Evolutionary conservation across 1,140 invertebrate species (phyloP).

Genomic region (Lycorma delicatula): DNA sequence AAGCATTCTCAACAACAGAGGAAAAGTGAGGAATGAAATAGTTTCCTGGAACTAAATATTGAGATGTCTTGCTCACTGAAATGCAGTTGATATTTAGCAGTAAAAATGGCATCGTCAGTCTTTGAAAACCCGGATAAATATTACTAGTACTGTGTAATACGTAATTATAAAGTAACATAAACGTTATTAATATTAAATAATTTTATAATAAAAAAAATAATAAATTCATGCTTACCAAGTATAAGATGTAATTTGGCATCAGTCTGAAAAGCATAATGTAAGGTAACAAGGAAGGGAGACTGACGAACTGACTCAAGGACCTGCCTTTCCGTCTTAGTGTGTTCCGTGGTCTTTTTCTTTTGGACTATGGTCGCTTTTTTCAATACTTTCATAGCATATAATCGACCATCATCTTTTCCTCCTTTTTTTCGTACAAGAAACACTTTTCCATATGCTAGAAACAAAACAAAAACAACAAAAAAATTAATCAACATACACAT

Average conservation of each 20-base stretch:
- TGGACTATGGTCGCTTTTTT: slow-evolving; percentile 84
- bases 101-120: too few relatives aligned
- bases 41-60: too few relatives aligned
- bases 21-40: too few relatives aligned
- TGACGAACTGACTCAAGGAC: slow-evolving; percentile 81
- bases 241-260: slow-evolving; percentile 86
- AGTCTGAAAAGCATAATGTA: slow-evolving; percentile 92
- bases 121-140: too few relatives aligned
- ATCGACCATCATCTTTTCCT: slow-evolving; percentile 65
- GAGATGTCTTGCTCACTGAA: too few relatives aligned
- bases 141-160: too few relatives aligned
- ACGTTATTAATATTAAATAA: too few relatives aligned
- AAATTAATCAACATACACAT: not conserved
- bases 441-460: slow-evolving; percentile 89
- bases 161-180: too few relatives aligned
- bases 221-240: slow-evolving; percentile 75
- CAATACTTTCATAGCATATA: slow-evolving; percentile 93
- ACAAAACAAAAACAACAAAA: slow-evolving; percentile 36
- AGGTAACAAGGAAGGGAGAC: slow-evolving; percentile 83
- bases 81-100: too few relatives aligned
- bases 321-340: slow-evolving; percentile 82
- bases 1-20: too few relatives aligned
- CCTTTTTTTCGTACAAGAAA: slow-evolving; percentile 80
- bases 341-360: slow-evolving; percentile 89
- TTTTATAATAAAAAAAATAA: not conserved